Evolutionary conservation across 2,888 invertebrate genomes (phyloP).

Genomic region (Papilio demoleus): DNA sequence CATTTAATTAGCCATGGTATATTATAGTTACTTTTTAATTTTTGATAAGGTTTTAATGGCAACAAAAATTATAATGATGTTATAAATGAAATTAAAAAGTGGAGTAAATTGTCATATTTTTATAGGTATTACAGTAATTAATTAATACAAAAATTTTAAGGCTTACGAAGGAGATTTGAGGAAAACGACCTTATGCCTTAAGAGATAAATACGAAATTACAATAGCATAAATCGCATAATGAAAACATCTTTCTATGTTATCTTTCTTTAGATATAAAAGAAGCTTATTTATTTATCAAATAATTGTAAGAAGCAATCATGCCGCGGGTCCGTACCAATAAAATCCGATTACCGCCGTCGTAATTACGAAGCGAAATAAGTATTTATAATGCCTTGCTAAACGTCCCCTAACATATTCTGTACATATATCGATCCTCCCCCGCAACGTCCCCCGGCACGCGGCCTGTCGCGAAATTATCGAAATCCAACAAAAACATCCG

Average conservation of each 20-base stretch:
- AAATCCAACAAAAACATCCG: slow-evolving; percentile 82
- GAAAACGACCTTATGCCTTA: no score
- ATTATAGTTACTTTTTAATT: no score
- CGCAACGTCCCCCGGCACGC: slow-evolving; percentile 43
- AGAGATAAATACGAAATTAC: no score
- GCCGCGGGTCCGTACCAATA: slow-evolving; percentile 23
- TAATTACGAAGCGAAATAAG: slow-evolving; percentile 36
- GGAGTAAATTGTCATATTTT: no score
- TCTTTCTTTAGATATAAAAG: neutral
- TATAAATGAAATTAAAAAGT: no score
- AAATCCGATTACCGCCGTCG: slow-evolving; percentile 33
- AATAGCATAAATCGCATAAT: neutral
- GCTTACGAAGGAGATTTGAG: no score
- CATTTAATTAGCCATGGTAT: no score
- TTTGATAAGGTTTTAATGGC: no score
- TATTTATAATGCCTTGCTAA: slow-evolving; percentile 39
- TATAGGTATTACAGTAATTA: no score
- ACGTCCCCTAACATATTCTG: slow-evolving; percentile 47
- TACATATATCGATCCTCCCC: slow-evolving; percentile 52
- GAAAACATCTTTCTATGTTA: neutral
- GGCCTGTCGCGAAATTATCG: slow-evolving; percentile 80
- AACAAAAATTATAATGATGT: no score
- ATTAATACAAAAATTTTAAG: no score
- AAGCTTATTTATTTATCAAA: slow-evolving; percentile 23
- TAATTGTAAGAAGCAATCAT: slow-evolving; percentile 6